Evolutionary conservation across 2,888 invertebrate genomes (phyloP), one percentile per base, ranked within the genome.

Genomic region (Pemphredon lugubris): DNA sequence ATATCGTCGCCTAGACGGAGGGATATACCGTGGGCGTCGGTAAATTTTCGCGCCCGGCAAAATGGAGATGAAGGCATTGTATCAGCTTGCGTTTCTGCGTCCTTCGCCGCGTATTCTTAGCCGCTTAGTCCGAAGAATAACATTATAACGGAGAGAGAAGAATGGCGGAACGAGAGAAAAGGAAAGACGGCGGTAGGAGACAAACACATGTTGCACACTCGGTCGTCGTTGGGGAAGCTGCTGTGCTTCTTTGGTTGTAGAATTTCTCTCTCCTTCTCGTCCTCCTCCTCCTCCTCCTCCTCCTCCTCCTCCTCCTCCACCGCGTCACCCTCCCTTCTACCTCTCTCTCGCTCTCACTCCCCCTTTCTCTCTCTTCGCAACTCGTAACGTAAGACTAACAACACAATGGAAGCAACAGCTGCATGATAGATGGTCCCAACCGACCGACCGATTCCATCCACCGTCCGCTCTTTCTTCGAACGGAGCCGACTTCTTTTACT

Each of bases 331-430:
- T n/a, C n/a, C n/a, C n/a, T n/a, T n/a, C n/a, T n/a, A n/a, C 44
- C 53, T 55, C 42, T 48, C 44, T 57, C 53, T 57, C 53, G 51
- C 23, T 40, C 44, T 26, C 13, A 37, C 77, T 66, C 59, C n/a
- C 32, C 7, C 59, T 63, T 61, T 68, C 66, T 59, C 55, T 61
- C 73, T 64, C 57, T 60, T 63, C 63, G 79, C 84, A 81, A 84
- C 84, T 76, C 74, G 86, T 85, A 87, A 87, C 86, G 85, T 83
- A 87, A 88, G 87, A 87, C 88, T 87, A 88, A 89, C 87, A 88
- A 88, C 87, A 88, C 89, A 89, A 89, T 89, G 89, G 87, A 88
- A 84, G 86, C 87, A 88, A 87, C 88, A 88, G 88, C 88, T 89
- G 89, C 88, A 87, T 88, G 86, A 86, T 87, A 87, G 86, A 86